These are phyloP conservation scores for Neostethus bicornis DNA, from an alignment of 2,797 vertebrate species.

Conservation along the genomic window DNA sequence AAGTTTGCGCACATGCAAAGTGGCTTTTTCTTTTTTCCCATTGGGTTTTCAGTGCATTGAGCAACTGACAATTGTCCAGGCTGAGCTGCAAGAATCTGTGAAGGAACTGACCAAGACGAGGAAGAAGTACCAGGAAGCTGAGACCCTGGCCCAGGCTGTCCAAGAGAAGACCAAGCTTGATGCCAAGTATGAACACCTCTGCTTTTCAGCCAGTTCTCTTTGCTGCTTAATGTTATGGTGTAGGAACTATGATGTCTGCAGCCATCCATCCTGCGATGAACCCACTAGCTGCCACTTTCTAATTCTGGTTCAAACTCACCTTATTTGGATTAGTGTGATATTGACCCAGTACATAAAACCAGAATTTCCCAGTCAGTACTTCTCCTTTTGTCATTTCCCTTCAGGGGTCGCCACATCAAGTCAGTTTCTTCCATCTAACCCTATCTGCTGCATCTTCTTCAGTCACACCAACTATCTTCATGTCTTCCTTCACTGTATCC, in stretches of 20 bases:
- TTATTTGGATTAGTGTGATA: too few relatives aligned
- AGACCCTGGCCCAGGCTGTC: conserved; percentile 94
- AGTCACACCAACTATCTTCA: too few relatives aligned
- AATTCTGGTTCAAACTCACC: too few relatives aligned
- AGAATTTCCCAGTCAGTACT: too few relatives aligned
- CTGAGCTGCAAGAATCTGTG: conserved; percentile 93
- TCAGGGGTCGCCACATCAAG: too few relatives aligned
- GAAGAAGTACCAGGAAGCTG: conserved; percentile 97
- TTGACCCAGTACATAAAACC: too few relatives aligned
- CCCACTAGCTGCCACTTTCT: too few relatives aligned
- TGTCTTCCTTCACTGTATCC: too few relatives aligned
- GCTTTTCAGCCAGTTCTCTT: not conserved
- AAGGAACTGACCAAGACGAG: conserved; percentile 97
- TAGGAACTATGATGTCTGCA: not conserved
- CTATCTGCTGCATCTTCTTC: too few relatives aligned
- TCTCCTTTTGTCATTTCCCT: too few relatives aligned
- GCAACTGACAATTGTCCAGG: conserved; percentile 91
- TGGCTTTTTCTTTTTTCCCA: not conserved
- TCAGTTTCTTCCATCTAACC: too few relatives aligned
- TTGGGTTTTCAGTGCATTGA: conserved; percentile 85
- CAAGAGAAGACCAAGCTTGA: conserved; percentile 96
- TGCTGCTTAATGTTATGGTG: not conserved
- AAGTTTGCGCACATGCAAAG: conserved; percentile 23
- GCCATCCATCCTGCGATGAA: too few relatives aligned
- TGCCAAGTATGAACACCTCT: conserved; percentile 85